phyloP scores from a whole-genome alignment of 2,797 vertebrate genomes.

The Catamblyrhynchus diadema region DNA sequence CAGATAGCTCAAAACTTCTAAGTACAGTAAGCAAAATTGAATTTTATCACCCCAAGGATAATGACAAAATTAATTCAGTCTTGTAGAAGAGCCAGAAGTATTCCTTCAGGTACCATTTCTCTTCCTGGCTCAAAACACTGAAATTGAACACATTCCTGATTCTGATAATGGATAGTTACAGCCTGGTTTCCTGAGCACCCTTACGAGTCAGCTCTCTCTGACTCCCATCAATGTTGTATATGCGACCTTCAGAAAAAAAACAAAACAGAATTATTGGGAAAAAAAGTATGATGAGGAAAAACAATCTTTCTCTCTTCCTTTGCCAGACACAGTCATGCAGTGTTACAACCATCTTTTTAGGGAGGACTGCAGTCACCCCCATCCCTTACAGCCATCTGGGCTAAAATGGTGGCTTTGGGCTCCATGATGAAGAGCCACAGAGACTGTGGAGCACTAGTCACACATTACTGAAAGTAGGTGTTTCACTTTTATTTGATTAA shows the following conservation, averaged over 20 bases:
- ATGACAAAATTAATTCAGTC: not conserved
- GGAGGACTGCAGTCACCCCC: not conserved
- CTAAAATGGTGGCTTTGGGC: not conserved
- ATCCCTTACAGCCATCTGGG: not conserved
- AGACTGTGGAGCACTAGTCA: not conserved
- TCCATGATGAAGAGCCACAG: not conserved
- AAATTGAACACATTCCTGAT: not conserved
- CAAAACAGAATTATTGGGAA: fast-evolving
- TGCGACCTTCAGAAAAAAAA: not conserved
- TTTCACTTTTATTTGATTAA: not conserved
- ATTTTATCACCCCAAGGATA: constrained; percentile 2
- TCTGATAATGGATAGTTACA: not conserved
- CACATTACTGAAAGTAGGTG: fast-evolving
- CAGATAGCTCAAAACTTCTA: not conserved
- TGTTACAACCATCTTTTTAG: not conserved
- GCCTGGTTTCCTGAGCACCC: not conserved
- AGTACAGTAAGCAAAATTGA: not conserved
- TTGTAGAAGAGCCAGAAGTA: not conserved
- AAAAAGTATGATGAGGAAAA: not conserved
- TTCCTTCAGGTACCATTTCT: not conserved
- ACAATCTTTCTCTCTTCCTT: not conserved
- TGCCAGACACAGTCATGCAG: no score
- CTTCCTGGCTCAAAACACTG: not conserved
- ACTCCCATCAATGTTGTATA: not conserved
- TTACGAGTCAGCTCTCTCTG: not conserved